A percentile compares a stretch with the other conserved stretches of the same genome.
Conservation (phyloP, 2,888 invertebrate species). For the Eutolmus rufibarbis region DNA sequence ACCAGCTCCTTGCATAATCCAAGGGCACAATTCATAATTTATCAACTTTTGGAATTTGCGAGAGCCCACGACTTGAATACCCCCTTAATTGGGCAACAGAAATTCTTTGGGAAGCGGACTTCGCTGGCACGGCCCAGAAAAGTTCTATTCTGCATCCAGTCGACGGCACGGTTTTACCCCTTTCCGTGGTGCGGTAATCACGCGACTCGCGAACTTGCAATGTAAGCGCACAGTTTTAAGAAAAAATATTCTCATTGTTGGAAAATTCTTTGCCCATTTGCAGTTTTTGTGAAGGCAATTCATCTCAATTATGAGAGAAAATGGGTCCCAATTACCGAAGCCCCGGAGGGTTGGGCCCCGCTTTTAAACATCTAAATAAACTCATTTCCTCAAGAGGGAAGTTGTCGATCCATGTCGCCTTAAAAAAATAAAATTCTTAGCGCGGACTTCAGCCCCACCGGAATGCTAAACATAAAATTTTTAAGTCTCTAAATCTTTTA, state of each 20-base stretch:
- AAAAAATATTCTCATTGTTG: constrained; percentile 1
- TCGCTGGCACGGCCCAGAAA: constrained; percentile 7
- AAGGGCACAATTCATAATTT: constrained; percentile 10
- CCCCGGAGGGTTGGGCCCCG: neutral
- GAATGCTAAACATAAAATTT: neutral
- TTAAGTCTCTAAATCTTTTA: neutral
- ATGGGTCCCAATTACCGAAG: neutral
- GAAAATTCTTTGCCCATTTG: constrained; percentile 12
- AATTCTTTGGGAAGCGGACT: constrained; percentile 3
- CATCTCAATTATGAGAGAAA: neutral
- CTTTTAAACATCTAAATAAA: neutral
- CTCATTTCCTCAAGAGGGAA: neutral
- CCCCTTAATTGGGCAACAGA: constrained; percentile 4
- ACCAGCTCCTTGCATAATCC: neutral
- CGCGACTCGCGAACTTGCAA: neutral
- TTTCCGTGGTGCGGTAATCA: neutral
- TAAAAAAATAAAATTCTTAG: neutral
- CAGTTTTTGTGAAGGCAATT: constrained; percentile 2
- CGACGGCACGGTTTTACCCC: neutral
- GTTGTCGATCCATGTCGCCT: neutral
- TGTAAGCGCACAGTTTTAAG: neutral
- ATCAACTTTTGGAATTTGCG: neutral
- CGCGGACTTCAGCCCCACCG: neutral
- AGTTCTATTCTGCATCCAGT: constrained; percentile 1
- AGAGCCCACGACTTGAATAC: neutral